Conservation (phyloP, 2,888 invertebrate genomes). For the Xestia sexstrigata region DNA sequence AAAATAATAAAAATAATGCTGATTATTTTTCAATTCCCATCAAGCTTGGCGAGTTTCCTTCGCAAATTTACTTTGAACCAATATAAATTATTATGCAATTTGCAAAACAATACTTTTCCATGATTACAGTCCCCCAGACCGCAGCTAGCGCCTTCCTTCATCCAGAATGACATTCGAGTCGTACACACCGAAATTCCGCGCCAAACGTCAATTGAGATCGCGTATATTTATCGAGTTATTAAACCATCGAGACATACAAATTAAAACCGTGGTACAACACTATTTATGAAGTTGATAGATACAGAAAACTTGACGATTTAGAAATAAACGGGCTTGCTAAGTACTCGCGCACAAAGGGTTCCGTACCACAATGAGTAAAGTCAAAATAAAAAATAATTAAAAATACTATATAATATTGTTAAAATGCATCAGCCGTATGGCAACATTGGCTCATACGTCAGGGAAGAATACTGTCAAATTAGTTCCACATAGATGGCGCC, state of each 20-base stretch:
- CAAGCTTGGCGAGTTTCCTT: not conserved
- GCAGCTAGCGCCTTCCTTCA: not conserved
- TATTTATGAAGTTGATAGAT: constrained; percentile 39
- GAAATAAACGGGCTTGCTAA: not conserved
- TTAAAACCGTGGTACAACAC: constrained; percentile 25
- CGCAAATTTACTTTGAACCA: not conserved
- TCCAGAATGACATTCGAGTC: not conserved
- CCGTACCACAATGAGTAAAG: no score
- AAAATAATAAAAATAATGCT: not conserved
- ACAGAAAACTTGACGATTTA: constrained; percentile 7
- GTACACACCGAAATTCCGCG: not conserved
- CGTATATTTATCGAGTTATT: constrained; percentile 32
- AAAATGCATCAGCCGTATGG: not conserved
- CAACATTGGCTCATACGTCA: not conserved
- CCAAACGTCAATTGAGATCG: constrained; percentile 49
- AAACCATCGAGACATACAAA: constrained; percentile 24
- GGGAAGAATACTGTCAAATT: not conserved
- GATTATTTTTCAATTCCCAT: not conserved
- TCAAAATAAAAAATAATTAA: not conserved
- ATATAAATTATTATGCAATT: not conserved
- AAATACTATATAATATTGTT: no score
- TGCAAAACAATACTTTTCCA: not conserved
- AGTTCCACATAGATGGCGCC: not conserved
- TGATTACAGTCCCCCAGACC: not conserved
- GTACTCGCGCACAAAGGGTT: no score